A percentile compares a stretch with the other conserved stretches of the same genome.
These are phyloP conservation scores for Crax fasciolata DNA, from an alignment of 2,797 vertebrate species.

Conservation along the genomic window DNA sequence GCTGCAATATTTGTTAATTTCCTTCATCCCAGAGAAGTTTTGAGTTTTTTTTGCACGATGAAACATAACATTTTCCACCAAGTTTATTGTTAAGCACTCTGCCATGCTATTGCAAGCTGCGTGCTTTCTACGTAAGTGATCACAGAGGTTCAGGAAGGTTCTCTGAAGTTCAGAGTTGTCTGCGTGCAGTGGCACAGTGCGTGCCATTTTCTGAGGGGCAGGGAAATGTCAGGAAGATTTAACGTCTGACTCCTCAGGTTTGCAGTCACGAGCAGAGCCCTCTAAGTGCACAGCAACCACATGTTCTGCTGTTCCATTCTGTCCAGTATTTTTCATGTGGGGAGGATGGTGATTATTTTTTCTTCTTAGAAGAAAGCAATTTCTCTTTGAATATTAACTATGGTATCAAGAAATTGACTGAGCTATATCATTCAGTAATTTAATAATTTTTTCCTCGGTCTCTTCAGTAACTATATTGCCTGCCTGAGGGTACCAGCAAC, in stretches of 20 bases:
- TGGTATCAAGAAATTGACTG: constrained; percentile 62
- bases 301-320: constrained; percentile 36
- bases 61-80: background rate
- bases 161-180: constrained; percentile 37
- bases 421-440: constrained; percentile 71
- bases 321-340: background rate
- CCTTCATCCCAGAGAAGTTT: background rate
- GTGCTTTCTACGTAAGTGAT: fast-evolving
- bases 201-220: background rate
- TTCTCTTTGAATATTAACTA: constrained; percentile 46
- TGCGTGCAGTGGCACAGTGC: background rate
- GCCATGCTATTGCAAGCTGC: fast-evolving
- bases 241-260: constrained; percentile 45
- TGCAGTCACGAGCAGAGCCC: constrained; percentile 19
- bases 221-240: constrained; percentile 46
- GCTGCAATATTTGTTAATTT: background rate
- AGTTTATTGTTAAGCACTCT: background rate
- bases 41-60: background rate
- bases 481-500: constrained; percentile 83
- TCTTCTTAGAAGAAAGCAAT: constrained; percentile 17
- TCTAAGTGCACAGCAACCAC: constrained; percentile 13
- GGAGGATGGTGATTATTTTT: background rate
- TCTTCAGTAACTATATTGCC: constrained; percentile 76
- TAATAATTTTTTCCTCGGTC: constrained; percentile 76
- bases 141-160: background rate